A percentile compares a stretch with the other conserved stretches of the same genome.
These are phyloP conservation scores for Tonatia bakeri DNA, from an alignment of 2,113 vertebrate species.

Conservation along the genomic window DNA sequence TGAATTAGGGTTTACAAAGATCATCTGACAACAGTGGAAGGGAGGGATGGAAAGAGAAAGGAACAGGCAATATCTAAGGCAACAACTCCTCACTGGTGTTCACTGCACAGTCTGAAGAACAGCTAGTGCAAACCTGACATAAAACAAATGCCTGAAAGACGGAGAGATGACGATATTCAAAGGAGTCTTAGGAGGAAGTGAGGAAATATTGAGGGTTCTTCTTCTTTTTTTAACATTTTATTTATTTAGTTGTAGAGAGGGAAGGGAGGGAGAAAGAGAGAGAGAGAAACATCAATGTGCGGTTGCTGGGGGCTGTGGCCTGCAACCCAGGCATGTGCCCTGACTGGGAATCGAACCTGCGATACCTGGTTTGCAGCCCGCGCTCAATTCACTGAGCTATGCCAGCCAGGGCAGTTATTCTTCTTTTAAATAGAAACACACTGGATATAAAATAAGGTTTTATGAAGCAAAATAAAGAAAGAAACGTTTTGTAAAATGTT, in stretches of 20 bases:
- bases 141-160: background rate
- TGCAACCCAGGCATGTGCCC: no score
- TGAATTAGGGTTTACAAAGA: background rate
- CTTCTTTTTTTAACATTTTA: no score
- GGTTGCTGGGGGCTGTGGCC: no score
- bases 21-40: background rate
- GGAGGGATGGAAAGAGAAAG: background rate
- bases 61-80: background rate
- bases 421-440: background rate
- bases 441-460: background rate
- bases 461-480: conserved; percentile 25
- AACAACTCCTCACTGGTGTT: background rate
- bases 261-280: no score
- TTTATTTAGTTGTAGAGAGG: no score
- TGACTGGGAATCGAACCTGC: no score
- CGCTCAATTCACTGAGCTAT: no score
- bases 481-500: background rate
- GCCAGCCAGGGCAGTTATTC: no score
- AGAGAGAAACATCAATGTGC: no score
- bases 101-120: background rate
- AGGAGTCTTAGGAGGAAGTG: background rate
- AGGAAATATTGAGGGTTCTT: background rate
- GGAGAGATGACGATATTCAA: background rate
- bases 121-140: background rate
- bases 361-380: no score